Evolutionary conservation across 2,113 vertebrate genomes (phyloP), one percentile per base, ranked within the genome.

Genomic region (Chitala chitala): DNA sequence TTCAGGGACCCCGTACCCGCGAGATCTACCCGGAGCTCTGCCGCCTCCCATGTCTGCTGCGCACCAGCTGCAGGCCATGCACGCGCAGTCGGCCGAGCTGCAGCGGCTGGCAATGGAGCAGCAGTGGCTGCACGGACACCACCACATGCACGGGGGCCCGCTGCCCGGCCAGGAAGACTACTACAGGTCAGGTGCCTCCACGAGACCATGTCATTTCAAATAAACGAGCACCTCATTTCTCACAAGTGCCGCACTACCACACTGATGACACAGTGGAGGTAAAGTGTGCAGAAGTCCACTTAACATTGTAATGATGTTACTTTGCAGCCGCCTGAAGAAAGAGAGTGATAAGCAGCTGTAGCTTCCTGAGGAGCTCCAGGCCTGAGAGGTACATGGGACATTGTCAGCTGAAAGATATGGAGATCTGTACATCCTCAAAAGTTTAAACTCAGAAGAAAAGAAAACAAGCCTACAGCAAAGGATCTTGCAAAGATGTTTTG

Each of bases 341-440:
- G 97, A 99, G 90, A 95, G 94, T 33, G 97, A 98, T 91, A 99
- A 99, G 90, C 97, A 98, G 87, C 93, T 99, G 94, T 99, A 94
- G 92, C 84, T 75, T 46, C 63, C 87, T 74, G 84, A 90, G 90
- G 91, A 91, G 90, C 92, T 87, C 87, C 80, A 88, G 82, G 82
- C 70, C 75, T 56, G 74, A 58, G 78, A 70, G 82, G 72, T 68
- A 77, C 78, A 78, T 81, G 85, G 86, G 86, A 86, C 80, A 79
- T 91, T 90, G 87, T 90, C 90, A 90, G 85, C 86, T 86, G 89
- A 86, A 84, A 79, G 58, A 85, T 81, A 87, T 87, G 85, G 83
- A 87, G 88, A 87, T 86, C 84, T 81, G 54, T 2, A 38, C 87
- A 81, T 91, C 91, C 90, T 91, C 88, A 80, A 89, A 80, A 73